These are phyloP conservation scores for Etheostoma perlongum DNA, from an alignment of 2,797 vertebrate genomes.

Conservation along the genomic window DNA sequence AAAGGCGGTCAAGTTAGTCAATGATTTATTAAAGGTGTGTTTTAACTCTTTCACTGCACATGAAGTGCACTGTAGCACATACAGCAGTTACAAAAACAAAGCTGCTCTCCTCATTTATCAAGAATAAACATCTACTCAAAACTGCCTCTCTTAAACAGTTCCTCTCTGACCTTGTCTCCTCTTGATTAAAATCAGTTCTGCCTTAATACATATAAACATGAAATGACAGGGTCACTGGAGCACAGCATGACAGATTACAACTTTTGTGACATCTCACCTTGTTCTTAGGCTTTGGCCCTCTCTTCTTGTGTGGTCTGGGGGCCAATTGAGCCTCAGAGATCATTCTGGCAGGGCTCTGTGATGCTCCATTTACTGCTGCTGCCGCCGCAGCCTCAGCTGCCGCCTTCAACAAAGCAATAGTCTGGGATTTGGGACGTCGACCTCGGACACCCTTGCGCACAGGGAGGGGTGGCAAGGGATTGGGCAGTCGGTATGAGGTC, in stretches of 20 bases:
- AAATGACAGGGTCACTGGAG: slow-evolving; percentile 28
- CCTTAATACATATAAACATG: slow-evolving; percentile 6
- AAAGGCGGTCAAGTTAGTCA: slow-evolving; percentile 22
- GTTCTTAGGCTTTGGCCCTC: slow-evolving; percentile 89
- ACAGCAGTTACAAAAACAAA: slow-evolving; percentile 8
- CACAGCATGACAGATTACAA: slow-evolving; percentile 35
- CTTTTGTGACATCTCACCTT: slow-evolving; percentile 86
- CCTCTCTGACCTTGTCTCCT: slow-evolving; percentile 26
- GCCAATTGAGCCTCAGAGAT: slow-evolving; percentile 73
- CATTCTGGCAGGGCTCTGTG: slow-evolving; percentile 78
- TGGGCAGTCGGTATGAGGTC: slow-evolving; percentile 88
- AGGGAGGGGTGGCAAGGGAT: slow-evolving; percentile 87
- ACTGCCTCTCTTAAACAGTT: background rate
- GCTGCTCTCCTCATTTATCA: background rate
- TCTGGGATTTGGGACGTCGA: slow-evolving; percentile 87
- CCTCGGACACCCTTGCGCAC: slow-evolving; percentile 89
- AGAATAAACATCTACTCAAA: slow-evolving; percentile 9
- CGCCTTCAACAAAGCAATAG: slow-evolving; percentile 86
- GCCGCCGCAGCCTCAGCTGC: slow-evolving; percentile 81
- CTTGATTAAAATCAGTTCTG: slow-evolving; percentile 47
- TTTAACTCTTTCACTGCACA: slow-evolving; percentile 25
- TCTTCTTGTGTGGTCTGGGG: slow-evolving; percentile 89
- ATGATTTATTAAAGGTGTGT: slow-evolving; percentile 44
- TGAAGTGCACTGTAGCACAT: background rate
- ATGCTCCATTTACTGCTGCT: slow-evolving; percentile 83